These are phyloP conservation scores for Oscheius sp. DNA, from an alignment of 2,888 invertebrate genomes.

Conservation along the genomic window DNA sequence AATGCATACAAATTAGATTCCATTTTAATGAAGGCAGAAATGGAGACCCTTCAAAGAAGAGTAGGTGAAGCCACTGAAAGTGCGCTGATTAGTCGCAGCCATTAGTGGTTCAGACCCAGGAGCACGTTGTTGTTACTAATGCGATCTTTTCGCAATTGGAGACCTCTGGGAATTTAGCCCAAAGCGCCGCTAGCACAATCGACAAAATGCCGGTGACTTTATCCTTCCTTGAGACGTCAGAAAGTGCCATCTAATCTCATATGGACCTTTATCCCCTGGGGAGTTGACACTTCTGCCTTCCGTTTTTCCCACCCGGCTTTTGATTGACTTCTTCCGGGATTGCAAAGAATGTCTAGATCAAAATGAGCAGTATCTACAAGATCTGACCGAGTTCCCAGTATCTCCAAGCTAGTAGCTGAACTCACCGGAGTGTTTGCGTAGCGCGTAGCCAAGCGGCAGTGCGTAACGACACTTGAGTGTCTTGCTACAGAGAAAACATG, in stretches of 20 bases:
- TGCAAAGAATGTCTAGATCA: neutral
- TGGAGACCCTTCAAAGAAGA: neutral
- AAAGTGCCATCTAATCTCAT: conserved; percentile 26
- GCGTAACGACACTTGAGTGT: conserved; percentile 37
- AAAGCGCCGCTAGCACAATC: conserved; percentile 26
- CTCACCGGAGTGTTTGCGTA: conserved; percentile 32
- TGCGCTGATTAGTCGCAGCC: conserved; percentile 26
- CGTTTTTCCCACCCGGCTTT: neutral
- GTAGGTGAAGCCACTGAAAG: neutral
- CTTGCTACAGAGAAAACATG: conserved; percentile 35
- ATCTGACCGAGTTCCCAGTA: conserved; percentile 18
- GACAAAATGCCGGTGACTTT: conserved; percentile 34
- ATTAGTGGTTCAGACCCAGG: conserved; percentile 23
- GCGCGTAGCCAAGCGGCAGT: conserved; percentile 34
- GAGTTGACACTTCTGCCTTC: conserved; percentile 14
- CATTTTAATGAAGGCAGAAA: no score
- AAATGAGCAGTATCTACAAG: neutral
- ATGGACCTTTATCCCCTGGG: neutral
- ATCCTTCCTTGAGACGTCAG: conserved; percentile 19
- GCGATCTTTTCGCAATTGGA: conserved; percentile 38
- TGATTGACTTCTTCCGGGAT: neutral
- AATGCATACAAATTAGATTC: no score
- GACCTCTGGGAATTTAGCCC: conserved; percentile 34
- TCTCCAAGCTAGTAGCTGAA: conserved; percentile 24
- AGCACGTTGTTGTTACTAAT: conserved; percentile 37